Percentiles rank a stretch among this genome's conserved stretches.
phyloP scores from a whole-genome alignment of 1,140 invertebrate genomes.

The Ostrea denselamellosa region DNA sequence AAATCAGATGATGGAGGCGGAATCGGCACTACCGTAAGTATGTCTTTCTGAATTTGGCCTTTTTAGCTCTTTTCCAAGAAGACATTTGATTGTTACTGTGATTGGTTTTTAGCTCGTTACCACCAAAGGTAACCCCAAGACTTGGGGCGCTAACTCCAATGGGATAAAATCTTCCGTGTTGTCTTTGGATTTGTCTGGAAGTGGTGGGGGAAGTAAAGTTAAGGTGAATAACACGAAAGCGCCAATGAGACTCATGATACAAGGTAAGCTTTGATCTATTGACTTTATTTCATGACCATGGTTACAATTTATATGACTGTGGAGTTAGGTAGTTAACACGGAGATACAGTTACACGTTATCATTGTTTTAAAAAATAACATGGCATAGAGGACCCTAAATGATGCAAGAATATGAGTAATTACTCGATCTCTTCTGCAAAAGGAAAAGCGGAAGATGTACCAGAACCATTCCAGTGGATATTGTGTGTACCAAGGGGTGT shows the following conservation, averaged over 20 bases:
- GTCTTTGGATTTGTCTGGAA: constrained; percentile 52
- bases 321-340: neutral
- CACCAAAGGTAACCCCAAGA: constrained; percentile 64
- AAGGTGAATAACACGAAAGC: constrained; percentile 63
- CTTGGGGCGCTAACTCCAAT: constrained; percentile 58
- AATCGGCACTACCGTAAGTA: constrained; percentile 40
- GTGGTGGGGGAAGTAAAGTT: constrained; percentile 61
- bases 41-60: neutral
- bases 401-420: too few relatives aligned
- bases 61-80: neutral
- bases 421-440: neutral
- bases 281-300: neutral
- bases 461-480: neutral
- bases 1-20: constrained; percentile 23
- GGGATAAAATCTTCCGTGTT: constrained; percentile 29
- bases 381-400: too few relatives aligned
- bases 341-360: neutral
- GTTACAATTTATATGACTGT: neutral
- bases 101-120: neutral
- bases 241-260: constrained; percentile 67
- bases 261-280: constrained; percentile 55
- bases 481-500: constrained; percentile 41
- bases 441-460: constrained; percentile 29
- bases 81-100: neutral
- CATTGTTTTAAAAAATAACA: too few relatives aligned